These are phyloP conservation scores for Amyelois transitella DNA, from an alignment of 1,140 invertebrate species.

Conservation along the genomic window DNA sequence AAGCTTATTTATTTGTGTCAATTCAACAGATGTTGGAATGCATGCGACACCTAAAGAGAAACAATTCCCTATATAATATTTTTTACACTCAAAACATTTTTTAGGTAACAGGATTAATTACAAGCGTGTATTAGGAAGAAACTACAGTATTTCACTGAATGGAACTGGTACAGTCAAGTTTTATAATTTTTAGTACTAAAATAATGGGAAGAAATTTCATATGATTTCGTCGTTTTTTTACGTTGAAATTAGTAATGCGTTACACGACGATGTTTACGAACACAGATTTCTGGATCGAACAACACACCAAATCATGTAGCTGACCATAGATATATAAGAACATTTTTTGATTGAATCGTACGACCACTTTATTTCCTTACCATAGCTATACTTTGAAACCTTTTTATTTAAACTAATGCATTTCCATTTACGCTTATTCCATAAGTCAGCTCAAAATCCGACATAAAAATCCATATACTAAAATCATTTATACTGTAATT, in stretches of 20 bases:
- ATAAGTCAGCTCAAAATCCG: neutral
- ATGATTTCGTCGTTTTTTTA: too few species aligned
- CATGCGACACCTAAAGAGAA: slow-evolving; percentile 10
- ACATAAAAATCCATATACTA: neutral
- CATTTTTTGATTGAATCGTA: too few species aligned
- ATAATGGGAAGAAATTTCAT: too few species aligned
- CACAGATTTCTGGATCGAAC: too few species aligned
- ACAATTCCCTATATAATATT: neutral
- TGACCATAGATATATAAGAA: too few species aligned
- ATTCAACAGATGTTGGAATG: slow-evolving; percentile 26
- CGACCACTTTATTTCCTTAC: too few species aligned
- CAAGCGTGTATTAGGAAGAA: neutral
- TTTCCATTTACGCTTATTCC: slow-evolving; percentile 18
- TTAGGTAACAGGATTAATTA: neutral
- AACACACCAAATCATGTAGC: too few species aligned
- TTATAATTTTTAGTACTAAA: neutral
- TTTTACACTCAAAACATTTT: neutral
- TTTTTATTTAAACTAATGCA: slow-evolving; percentile 7
- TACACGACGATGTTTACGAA: too few species aligned
- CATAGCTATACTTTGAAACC: slow-evolving; percentile 14
- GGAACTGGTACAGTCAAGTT: neutral
- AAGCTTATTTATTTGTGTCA: neutral
- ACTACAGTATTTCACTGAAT: neutral
- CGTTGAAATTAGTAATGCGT: too few species aligned
- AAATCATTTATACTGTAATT: slow-evolving; percentile 19